phyloP scores from a whole-genome alignment of 2,888 invertebrate genomes.

The Nephrotoma flavescens region DNA sequence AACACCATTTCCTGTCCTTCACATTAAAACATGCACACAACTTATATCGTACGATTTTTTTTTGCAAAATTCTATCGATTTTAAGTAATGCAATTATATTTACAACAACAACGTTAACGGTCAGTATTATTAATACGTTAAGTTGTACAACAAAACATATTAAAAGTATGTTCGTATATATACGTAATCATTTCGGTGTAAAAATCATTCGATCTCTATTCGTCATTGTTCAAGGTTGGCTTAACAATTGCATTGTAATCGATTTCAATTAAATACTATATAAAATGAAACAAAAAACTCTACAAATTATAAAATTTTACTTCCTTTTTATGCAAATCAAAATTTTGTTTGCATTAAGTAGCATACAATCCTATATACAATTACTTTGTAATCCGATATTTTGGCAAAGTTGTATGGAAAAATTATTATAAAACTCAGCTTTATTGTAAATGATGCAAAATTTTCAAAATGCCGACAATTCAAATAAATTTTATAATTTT shows the following conservation, averaged over 20 bases:
- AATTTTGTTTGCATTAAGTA: neutral
- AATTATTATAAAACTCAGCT: too few relatives aligned
- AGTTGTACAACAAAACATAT: too few relatives aligned
- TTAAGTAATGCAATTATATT: neutral
- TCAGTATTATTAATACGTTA: too few relatives aligned
- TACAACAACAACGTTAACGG: neutral
- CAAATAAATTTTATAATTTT: too few relatives aligned
- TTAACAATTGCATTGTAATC: neutral
- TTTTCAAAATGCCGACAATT: too few relatives aligned
- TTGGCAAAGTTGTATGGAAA: neutral
- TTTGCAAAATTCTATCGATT: neutral
- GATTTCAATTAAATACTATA: neutral
- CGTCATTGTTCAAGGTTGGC: neutral
- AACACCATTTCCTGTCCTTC: neutral
- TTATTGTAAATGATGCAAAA: too few relatives aligned
- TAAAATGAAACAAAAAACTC: neutral
- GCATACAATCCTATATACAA: neutral
- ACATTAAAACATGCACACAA: neutral
- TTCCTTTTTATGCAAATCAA: neutral
- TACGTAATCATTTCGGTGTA: too few relatives aligned
- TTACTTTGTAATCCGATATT: neutral
- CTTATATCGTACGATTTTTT: neutral
- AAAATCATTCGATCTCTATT: neutral
- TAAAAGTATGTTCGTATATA: too few relatives aligned
- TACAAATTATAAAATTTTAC: neutral